These are phyloP conservation scores for Plebejus melissa DNA, from an alignment of 2,888 invertebrate genomes.

Conservation along the genomic window DNA sequence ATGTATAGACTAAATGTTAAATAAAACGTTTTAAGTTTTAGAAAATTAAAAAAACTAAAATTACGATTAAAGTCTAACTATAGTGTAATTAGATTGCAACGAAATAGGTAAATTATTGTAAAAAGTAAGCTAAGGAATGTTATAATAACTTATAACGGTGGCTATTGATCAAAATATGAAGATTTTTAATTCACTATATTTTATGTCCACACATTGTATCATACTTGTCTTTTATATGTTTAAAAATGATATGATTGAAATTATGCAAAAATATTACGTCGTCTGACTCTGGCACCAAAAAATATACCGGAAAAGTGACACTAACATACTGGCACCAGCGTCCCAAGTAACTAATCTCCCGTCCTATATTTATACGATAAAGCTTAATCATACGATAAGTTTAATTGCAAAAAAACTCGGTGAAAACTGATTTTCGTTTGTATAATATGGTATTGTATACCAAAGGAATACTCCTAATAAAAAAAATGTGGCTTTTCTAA, in stretches of 20 bases:
- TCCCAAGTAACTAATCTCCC: constrained; percentile 54
- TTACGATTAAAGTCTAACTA: background rate
- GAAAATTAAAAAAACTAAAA: constrained; percentile 20
- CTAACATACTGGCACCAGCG: constrained; percentile 35
- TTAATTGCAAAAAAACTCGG: background rate
- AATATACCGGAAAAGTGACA: background rate
- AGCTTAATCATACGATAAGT: constrained; percentile 9
- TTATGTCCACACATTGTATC: background rate
- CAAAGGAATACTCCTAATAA: no score
- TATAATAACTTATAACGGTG: background rate
- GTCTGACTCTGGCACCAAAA: background rate
- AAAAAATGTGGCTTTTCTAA: no score
- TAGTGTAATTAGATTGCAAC: constrained; percentile 49
- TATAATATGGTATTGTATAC: no score
- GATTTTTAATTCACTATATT: background rate
- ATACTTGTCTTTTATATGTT: background rate
- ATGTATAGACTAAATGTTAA: constrained; percentile 17
- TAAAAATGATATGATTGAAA: background rate
- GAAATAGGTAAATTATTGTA: constrained; percentile 56
- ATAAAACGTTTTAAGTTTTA: constrained; percentile 1
- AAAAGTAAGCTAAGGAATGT: constrained; percentile 34
- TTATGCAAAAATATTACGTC: background rate
- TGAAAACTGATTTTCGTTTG: background rate
- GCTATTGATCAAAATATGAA: background rate
- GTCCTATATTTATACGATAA: constrained; percentile 68